A percentile compares a stretch with the other conserved stretches of the same genome.
These are phyloP conservation scores for Athene cunicularia DNA, from an alignment of 2,113 vertebrate species.

Conservation along the genomic window DNA sequence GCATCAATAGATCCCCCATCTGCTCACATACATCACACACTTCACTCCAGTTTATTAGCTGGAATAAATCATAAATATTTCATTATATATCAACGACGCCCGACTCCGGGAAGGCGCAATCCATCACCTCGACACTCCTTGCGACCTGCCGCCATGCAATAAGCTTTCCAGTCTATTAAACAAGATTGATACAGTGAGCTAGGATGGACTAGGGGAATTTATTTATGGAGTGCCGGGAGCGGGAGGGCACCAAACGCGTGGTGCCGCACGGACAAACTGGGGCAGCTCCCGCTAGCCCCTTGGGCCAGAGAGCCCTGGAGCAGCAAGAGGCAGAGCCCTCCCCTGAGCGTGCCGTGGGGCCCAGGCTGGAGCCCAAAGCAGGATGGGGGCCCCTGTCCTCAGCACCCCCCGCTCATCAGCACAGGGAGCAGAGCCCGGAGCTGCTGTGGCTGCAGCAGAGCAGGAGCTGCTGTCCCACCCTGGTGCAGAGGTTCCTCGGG, in stretches of 20 bases:
- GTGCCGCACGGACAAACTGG: accelerated
- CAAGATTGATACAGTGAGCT: slow-evolving; percentile 91
- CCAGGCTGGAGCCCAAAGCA: neutral
- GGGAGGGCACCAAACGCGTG: neutral
- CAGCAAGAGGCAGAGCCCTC: neutral
- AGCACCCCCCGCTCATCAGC: accelerated
- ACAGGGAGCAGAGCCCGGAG: neutral
- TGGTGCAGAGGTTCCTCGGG: neutral
- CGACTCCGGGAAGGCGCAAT: slow-evolving; percentile 82
- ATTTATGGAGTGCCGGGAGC: slow-evolving; percentile 79
- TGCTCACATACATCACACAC: slow-evolving; percentile 89
- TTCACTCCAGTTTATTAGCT: slow-evolving; percentile 93
- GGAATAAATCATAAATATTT: slow-evolving; percentile 97
- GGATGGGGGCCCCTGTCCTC: neutral
- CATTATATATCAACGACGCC: slow-evolving; percentile 85
- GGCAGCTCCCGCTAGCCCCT: neutral
- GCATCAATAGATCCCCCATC: slow-evolving; percentile 85
- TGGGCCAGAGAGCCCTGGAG: neutral
- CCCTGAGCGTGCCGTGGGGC: accelerated
- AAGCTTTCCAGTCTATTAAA: slow-evolving; percentile 92
- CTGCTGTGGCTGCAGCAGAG: too few species aligned
- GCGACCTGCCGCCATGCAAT: slow-evolving; percentile 77
- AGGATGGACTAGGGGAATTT: slow-evolving; percentile 85
- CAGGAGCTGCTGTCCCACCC: neutral
- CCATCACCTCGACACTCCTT: slow-evolving; percentile 85